phyloP scores from a whole-genome alignment of 2,113 vertebrate species.

The Corynorhinus townsendii region DNA sequence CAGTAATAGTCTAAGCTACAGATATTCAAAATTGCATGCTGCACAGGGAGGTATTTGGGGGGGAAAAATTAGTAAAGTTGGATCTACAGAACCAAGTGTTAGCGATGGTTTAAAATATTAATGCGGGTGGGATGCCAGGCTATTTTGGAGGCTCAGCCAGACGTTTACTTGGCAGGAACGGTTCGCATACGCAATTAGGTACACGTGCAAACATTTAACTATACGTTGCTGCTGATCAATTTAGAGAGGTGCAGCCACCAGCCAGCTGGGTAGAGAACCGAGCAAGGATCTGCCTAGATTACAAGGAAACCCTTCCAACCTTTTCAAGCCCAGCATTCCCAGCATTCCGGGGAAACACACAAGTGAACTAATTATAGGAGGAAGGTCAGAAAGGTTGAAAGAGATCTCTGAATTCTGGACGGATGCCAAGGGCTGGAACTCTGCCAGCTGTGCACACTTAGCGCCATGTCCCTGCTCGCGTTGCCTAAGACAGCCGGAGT shows the following conservation, averaged over 20 bases:
- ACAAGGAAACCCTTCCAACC: background rate
- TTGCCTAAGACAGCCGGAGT: background rate
- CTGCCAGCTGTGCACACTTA: background rate
- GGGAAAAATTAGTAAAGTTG: slow-evolving; percentile 56
- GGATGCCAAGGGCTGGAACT: background rate
- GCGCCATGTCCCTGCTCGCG: background rate
- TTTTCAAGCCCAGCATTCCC: background rate
- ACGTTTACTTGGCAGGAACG: slow-evolving; percentile 42
- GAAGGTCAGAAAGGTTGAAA: background rate
- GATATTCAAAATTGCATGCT: slow-evolving; percentile 23
- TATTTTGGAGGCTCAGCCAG: slow-evolving; percentile 42
- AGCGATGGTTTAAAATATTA: slow-evolving; percentile 66
- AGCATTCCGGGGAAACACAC: background rate
- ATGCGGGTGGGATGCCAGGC: slow-evolving; percentile 57
- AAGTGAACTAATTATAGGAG: background rate
- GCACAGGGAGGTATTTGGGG: slow-evolving; percentile 32
- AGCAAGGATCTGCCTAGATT: background rate
- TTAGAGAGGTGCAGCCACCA: slow-evolving; percentile 14
- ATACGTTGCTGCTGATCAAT: background rate
- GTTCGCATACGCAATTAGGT: slow-evolving; percentile 48
- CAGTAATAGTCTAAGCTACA: slow-evolving; percentile 12
- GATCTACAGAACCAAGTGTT: slow-evolving; percentile 50
- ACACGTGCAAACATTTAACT: slow-evolving; percentile 65
- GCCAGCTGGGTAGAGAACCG: slow-evolving; percentile 43
- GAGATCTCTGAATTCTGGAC: background rate